Base-by-base conservation (phyloP, 2,797 vertebrate species). In the Gymnoscopelus braueri region DNA sequence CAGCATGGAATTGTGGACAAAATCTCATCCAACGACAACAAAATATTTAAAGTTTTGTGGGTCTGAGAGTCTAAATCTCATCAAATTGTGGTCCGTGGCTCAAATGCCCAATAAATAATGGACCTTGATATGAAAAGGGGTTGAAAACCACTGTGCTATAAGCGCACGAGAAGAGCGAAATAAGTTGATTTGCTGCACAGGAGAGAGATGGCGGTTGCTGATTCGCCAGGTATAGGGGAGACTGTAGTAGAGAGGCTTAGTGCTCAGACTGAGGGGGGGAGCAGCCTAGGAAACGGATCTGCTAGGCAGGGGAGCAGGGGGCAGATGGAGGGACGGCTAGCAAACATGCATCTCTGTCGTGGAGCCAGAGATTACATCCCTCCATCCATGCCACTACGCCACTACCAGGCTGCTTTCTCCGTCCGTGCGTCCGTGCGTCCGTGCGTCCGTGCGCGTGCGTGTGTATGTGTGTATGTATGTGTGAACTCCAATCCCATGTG, bases 341-440 rank as follows among this genome's bases (percentile, higher is more conserved):
- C 73, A 84, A 80, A 80, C 78, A 89, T 89, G 84, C 71, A 57
- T 87, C 83, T 84, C 64, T 86, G 79, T 79, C 83, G 74, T 49
- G 15, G 60, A 71, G 74, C 63, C 69, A 84, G 67, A 86, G 81
- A 80, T 89, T 82, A 88, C 39, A 78, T 63, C 63, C 74, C 65
- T 66, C 29, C 65, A 75, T 66, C 29, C 65, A 75, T 73, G 78
- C 61, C 1, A 51, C 60, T 1, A 52, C 83, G 83, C 66, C 75
- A 77, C 80, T 78, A 81, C 76, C 3, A 63, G 56, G 55, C 80
- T 71, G 79, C 71, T 7, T 3, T 8, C 11, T 19, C 2, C 6
- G 35, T 77, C 55, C 8, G n/a, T 19, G 35, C 7, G 35, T 77
- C 55, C 39, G 44, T 72, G 54, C 35, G 53, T 47, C n/a, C 8